Percentiles rank a stretch among this genome's conserved stretches.
These are phyloP conservation scores for Phymorhynchus buccinoides DNA, from an alignment of 1,140 invertebrate species.

Conservation along the genomic window DNA sequence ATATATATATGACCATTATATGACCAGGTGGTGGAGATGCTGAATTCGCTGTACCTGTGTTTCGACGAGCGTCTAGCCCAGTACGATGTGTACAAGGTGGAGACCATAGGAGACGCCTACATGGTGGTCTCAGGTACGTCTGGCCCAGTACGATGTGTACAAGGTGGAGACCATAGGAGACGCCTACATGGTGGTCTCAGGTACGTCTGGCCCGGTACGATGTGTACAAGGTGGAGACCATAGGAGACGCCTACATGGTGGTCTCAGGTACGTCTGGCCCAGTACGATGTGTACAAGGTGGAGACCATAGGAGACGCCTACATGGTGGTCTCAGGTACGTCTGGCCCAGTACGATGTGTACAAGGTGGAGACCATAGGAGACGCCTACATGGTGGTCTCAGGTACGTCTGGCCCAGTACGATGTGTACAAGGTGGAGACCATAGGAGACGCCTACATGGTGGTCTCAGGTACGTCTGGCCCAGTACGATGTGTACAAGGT, in stretches of 20 bases:
- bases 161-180: constrained; percentile 66
- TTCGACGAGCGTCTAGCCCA: constrained; percentile 97
- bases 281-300: too few relatives aligned
- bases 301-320: too few relatives aligned
- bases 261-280: constrained; percentile 50
- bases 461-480: too few relatives aligned
- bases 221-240: constrained; percentile 68
- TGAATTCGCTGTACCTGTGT: constrained; percentile 96
- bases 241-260: constrained; percentile 68
- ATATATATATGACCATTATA: too few relatives aligned
- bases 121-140: constrained; percentile 51
- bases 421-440: too few relatives aligned
- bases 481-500: constrained; percentile 70
- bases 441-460: too few relatives aligned
- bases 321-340: too few relatives aligned
- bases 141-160: constrained; percentile 57
- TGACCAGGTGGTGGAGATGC: constrained; percentile 77
- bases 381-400: too few relatives aligned
- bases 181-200: constrained; percentile 62
- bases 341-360: too few relatives aligned
- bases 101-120: constrained; percentile 37
- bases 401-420: too few relatives aligned
- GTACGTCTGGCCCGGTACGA: constrained; percentile 42
- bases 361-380: too few relatives aligned
- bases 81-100: constrained; percentile 96